Percentiles rank a stretch among this genome's conserved stretches.
Evolutionary conservation across 2,888 invertebrate species (phyloP).

Genomic region (Harpalus rubripes): DNA sequence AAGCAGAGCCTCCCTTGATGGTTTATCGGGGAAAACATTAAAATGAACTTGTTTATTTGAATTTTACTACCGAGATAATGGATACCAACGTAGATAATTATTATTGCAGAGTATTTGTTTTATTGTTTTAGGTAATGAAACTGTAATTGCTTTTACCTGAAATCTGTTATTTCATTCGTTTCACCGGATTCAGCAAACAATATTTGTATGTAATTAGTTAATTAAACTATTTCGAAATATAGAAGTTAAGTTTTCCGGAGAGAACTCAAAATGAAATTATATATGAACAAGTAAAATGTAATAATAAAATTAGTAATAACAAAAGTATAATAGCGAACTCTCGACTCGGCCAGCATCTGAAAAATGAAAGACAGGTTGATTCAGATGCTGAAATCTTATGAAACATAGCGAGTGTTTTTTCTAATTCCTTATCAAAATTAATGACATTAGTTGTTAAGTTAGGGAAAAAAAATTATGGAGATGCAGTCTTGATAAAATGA

Average conservation of each 20-base stretch:
- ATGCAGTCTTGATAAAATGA: no score
- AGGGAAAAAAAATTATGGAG: no score
- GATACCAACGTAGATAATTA: slow-evolving; percentile 18
- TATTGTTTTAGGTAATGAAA: slow-evolving; percentile 35
- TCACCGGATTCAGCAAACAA: not conserved
- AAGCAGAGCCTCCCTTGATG: not conserved
- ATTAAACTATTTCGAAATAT: slow-evolving; percentile 18
- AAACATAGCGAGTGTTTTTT: no score
- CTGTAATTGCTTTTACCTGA: slow-evolving; percentile 40
- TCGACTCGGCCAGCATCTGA: no score
- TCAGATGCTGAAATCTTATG: no score
- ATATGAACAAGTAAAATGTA: not conserved
- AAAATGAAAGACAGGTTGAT: no score
- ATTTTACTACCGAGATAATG: slow-evolving; percentile 42
- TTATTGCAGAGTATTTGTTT: slow-evolving; percentile 26
- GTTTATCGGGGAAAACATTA: slow-evolving; percentile 28
- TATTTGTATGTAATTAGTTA: slow-evolving; percentile 13
- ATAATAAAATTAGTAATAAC: not conserved
- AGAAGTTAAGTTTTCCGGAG: not conserved
- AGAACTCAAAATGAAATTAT: not conserved
- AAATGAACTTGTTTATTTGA: slow-evolving; percentile 48
- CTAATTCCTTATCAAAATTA: no score
- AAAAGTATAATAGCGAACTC: no score
- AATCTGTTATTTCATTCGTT: slow-evolving; percentile 25
- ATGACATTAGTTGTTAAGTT: no score